phyloP scores from a whole-genome alignment of 2,113 vertebrate species.

The Microcebus griseorufus region DNA sequence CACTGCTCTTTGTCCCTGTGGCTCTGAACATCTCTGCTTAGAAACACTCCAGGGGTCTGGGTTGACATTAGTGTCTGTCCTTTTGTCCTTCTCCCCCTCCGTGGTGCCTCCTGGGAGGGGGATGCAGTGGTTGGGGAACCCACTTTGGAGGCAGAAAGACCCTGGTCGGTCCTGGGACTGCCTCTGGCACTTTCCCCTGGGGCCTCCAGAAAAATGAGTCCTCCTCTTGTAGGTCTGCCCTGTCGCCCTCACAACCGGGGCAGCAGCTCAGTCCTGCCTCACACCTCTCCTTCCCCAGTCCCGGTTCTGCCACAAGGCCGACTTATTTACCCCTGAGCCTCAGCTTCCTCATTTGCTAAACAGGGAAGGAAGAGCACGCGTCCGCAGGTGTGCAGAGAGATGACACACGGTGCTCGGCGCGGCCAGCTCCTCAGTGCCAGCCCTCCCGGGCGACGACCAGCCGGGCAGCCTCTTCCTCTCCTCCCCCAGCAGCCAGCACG shows the following conservation, averaged over 20 bases:
- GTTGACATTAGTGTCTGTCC: neutral
- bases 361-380: too few species aligned
- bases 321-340: neutral
- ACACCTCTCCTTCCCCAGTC: neutral
- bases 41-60: rapidly evolving
- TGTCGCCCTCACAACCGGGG: neutral
- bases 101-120: neutral
- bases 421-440: too few species aligned
- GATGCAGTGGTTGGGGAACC: neutral
- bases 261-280: rapidly evolving
- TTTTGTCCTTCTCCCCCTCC: rapidly evolving
- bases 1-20: rapidly evolving
- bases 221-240: too few species aligned
- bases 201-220: neutral
- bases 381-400: neutral
- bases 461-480: neutral
- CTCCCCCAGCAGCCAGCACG: neutral
- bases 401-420: rapidly evolving
- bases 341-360: neutral
- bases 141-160: neutral
- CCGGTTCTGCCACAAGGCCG: neutral
- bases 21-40: neutral
- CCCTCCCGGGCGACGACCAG: neutral
- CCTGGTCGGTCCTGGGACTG: neutral
- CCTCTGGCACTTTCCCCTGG: neutral